These are phyloP conservation scores for Carabus problematicus DNA, from an alignment of 2,888 invertebrate species.

Conservation along the genomic window DNA sequence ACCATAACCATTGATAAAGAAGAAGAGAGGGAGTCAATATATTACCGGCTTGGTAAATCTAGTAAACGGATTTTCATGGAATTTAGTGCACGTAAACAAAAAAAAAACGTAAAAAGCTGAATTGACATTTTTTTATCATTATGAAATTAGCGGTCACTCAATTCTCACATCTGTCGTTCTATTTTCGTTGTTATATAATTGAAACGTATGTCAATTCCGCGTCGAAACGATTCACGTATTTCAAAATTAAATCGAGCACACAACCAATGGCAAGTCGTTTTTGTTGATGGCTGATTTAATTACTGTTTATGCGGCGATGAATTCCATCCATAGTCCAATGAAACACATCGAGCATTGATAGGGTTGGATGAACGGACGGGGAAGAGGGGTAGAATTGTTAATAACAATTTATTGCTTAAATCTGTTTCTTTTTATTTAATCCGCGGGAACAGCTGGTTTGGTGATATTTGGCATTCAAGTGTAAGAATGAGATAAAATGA, in stretches of 20 bases:
- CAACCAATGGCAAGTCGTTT: conserved; percentile 30
- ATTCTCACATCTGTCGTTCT: conserved; percentile 34
- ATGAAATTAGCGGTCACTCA: conserved; percentile 41
- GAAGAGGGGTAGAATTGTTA: background rate
- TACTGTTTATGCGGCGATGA: background rate
- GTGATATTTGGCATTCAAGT: conserved; percentile 24
- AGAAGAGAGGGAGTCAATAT: background rate
- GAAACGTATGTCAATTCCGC: conserved; percentile 35
- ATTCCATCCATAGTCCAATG: background rate
- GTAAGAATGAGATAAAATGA: conserved; percentile 23
- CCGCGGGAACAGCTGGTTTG: conserved; percentile 23
- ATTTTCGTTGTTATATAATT: conserved; percentile 39
- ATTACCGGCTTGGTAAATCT: background rate
- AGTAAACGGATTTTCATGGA: conserved; percentile 34
- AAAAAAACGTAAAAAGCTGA: conserved; percentile 25
- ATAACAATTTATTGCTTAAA: conserved; percentile 13
- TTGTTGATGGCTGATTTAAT: conserved; percentile 29
- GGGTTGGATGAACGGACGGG: too few species aligned
- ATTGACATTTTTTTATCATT: conserved; percentile 39
- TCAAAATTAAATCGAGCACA: conserved; percentile 35
- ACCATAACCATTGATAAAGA: background rate
- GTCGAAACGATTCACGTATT: conserved; percentile 33
- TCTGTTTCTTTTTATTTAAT: conserved; percentile 17
- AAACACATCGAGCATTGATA: too few species aligned
- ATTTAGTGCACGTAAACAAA: conserved; percentile 21